phyloP scores from a whole-genome alignment of 2,113 vertebrate species.

The Melanostigma gelatinosum region DNA sequence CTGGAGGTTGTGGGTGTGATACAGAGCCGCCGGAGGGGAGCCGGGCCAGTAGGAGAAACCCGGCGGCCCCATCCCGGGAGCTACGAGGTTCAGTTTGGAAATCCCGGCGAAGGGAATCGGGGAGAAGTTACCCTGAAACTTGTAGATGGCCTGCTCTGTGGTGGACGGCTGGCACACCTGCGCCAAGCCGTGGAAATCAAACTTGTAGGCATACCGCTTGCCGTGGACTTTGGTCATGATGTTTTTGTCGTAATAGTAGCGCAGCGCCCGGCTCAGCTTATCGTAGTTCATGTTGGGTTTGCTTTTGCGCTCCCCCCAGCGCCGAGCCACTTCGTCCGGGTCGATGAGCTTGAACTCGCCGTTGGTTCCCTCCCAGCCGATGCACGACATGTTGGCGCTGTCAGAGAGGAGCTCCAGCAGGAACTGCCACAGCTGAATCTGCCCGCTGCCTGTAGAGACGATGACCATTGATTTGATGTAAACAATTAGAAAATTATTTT shows the following conservation, averaged over 20 bases:
- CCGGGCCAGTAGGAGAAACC: slow-evolving; percentile 97
- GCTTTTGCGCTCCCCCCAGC: slow-evolving; percentile 98
- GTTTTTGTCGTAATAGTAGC: slow-evolving; percentile 99
- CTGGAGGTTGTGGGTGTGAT: slow-evolving; percentile 90
- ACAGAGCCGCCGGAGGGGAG: slow-evolving; percentile 87
- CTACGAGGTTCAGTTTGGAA: slow-evolving; percentile 97
- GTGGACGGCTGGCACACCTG: slow-evolving; percentile 96
- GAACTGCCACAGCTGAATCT: slow-evolving; percentile 99
- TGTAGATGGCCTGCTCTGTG: slow-evolving; percentile 94
- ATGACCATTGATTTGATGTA: not conserved
- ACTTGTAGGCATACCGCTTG: slow-evolving; percentile 98
- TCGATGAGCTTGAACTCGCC: slow-evolving; percentile 98
- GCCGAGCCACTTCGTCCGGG: slow-evolving; percentile 95
- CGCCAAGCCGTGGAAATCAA: slow-evolving; percentile 96
- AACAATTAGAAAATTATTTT: not conserved
- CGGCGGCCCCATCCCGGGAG: slow-evolving; percentile 89
- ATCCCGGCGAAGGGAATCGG: slow-evolving; percentile 94
- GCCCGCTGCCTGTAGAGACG: slow-evolving; percentile 88
- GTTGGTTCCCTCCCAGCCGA: slow-evolving; percentile 96
- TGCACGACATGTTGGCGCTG: slow-evolving; percentile 92
- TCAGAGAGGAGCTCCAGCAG: slow-evolving; percentile 95
- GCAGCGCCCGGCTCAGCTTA: slow-evolving; percentile 96
- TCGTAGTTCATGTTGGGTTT: slow-evolving; percentile 99
- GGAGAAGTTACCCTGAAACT: slow-evolving; percentile 93
- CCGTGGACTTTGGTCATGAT: slow-evolving; percentile 99